These are phyloP conservation scores for Anarrhichthys ocellatus DNA, from an alignment of 2,113 vertebrate genomes.

Conservation along the genomic window DNA sequence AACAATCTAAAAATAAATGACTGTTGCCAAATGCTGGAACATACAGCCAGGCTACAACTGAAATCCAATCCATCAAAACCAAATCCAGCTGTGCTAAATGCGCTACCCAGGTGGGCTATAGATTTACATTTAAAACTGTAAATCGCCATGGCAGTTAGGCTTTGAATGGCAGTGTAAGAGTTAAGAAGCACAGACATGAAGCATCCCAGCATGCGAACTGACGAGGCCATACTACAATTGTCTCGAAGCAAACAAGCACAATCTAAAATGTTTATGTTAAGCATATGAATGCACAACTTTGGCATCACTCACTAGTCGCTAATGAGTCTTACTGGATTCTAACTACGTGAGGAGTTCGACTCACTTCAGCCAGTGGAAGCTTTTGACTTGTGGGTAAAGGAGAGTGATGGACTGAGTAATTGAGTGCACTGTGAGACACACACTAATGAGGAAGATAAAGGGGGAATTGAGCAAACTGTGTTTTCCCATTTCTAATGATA, in stretches of 20 bases:
- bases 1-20: conserved; percentile 34
- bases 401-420: conserved; percentile 69
- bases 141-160: conserved; percentile 13
- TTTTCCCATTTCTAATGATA: conserved; percentile 62
- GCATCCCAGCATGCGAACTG: background rate
- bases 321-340: conserved; percentile 35
- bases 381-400: conserved; percentile 43
- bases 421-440: conserved; percentile 69
- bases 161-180: conserved; percentile 9
- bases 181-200: conserved; percentile 9
- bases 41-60: conserved; percentile 25
- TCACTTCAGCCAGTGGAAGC: conserved; percentile 33
- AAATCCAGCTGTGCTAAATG: conserved; percentile 44
- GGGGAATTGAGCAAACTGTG: conserved; percentile 61
- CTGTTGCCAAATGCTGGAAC: conserved; percentile 26
- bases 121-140: conserved; percentile 47
- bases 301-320: conserved; percentile 8
- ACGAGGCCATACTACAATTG: background rate
- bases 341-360: conserved; percentile 35
- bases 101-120: conserved; percentile 29
- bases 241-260: conserved; percentile 1
- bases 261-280: conserved; percentile 13
- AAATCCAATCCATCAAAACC: conserved; percentile 56
- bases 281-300: conserved; percentile 21
- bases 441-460: conserved; percentile 74